Conservation (phyloP, 35 echinoderm and acorn worm species). For the Chiridota heheva region DNA sequence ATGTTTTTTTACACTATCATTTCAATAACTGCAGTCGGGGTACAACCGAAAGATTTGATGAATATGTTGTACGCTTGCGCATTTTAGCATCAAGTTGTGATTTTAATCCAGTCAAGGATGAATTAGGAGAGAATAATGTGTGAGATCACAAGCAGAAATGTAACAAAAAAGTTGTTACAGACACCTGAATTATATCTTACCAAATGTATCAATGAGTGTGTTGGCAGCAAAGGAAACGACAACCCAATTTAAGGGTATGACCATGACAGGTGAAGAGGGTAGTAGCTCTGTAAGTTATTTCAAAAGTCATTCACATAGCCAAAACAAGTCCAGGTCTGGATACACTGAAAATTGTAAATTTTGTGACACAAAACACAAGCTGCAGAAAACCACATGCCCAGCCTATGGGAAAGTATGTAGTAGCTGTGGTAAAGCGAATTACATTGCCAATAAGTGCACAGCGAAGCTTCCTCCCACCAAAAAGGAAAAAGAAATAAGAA, state of each 20-base stretch:
- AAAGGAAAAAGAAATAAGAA: neutral
- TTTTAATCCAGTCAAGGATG: constrained; percentile 21
- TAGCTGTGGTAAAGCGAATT: no score
- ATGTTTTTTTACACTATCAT: constrained; percentile 47
- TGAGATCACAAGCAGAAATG: constrained; percentile 13
- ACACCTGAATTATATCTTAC: constrained; percentile 40
- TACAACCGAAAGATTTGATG: no score
- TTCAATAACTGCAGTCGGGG: constrained; percentile 62
- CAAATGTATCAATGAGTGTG: no score
- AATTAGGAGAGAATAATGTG: constrained; percentile 39
- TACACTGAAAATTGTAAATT: constrained; percentile 23
- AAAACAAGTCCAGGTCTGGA: neutral
- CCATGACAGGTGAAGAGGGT: constrained; percentile 6
- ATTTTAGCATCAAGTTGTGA: no score
- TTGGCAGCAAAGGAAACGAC: no score
- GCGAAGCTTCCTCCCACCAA: neutral
- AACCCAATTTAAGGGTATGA: no score
- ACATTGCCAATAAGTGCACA: neutral
- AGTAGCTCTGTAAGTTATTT: neutral
- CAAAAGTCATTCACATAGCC: neutral
- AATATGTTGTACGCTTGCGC: no score
- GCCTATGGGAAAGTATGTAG: neutral
- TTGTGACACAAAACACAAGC: constrained; percentile 25
- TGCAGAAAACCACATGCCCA: no score
- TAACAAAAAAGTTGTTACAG: constrained; percentile 38